Conservation (phyloP, 2,888 invertebrate species). For the Chloroclysta siterata region DNA sequence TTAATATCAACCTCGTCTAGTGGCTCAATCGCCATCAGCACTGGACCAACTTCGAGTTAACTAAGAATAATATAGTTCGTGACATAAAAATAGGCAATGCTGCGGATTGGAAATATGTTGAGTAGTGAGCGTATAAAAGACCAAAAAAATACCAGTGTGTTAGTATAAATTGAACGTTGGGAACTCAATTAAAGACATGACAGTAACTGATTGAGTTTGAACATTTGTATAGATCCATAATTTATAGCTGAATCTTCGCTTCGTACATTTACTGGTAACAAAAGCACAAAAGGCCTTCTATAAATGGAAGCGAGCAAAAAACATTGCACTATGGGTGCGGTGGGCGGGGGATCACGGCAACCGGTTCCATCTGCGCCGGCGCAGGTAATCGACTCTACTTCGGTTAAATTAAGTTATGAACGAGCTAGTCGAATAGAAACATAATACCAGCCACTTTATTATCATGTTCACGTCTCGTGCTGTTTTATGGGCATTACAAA, state of each 20-base stretch:
- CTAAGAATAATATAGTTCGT: too few relatives aligned
- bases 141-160: too few relatives aligned
- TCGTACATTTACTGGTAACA: slow-evolving; percentile 47
- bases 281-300: slow-evolving; percentile 50
- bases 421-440: slow-evolving; percentile 65
- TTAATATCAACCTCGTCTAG: too few relatives aligned
- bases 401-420: slow-evolving; percentile 80
- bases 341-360: slow-evolving; percentile 63
- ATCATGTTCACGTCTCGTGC: slow-evolving; percentile 33
- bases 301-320: slow-evolving; percentile 66
- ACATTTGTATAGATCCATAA: slow-evolving; percentile 17
- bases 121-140: too few relatives aligned
- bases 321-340: slow-evolving; percentile 68
- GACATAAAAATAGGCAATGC: too few relatives aligned
- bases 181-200: neutral
- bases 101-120: too few relatives aligned
- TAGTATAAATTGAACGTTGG: too few relatives aligned
- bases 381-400: slow-evolving; percentile 78
- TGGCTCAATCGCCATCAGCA: too few relatives aligned
- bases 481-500: slow-evolving; percentile 21
- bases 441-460: slow-evolving; percentile 50
- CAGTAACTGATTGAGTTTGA: slow-evolving; percentile 11
- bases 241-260: slow-evolving; percentile 33
- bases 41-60: too few relatives aligned
- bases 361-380: slow-evolving; percentile 77